phyloP scores from a whole-genome alignment of 2,888 invertebrate genomes.

The Trissolcus brochymenae region DNA sequence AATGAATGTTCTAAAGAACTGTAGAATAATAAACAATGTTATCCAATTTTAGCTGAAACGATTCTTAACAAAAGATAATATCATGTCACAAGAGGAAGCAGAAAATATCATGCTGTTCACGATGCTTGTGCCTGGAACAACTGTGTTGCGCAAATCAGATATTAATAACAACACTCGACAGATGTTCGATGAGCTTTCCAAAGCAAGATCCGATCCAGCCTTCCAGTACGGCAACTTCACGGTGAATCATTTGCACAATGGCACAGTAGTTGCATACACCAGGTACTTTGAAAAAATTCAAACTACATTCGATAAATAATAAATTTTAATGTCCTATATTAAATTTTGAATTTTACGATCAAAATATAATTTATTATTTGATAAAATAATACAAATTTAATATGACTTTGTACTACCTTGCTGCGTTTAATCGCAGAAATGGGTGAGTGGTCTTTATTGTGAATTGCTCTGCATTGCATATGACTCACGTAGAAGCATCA shows the following conservation, averaged over 20 bases:
- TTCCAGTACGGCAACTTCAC: conserved; percentile 80
- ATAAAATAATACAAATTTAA: not conserved
- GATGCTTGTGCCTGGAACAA: conserved; percentile 87
- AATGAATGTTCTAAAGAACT: not conserved
- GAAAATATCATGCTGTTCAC: conserved; percentile 82
- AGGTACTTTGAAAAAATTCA: conserved; percentile 75
- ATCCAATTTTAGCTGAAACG: conserved; percentile 66
- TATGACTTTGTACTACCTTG: conserved; percentile 67
- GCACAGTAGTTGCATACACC: conserved; percentile 81
- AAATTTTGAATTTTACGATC: not conserved
- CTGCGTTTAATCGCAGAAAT: conserved; percentile 65
- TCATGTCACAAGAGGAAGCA: conserved; percentile 72
- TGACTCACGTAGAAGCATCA: not conserved
- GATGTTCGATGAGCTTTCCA: conserved; percentile 74
- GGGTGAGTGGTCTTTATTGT: conserved; percentile 67
- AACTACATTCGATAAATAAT: conserved; percentile 57
- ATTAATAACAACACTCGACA: conserved; percentile 51
- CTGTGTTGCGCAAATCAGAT: conserved; percentile 78
- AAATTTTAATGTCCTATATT: not conserved
- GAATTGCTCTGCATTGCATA: not conserved
- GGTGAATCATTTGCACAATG: conserved; percentile 75
- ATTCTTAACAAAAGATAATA: conserved; percentile 64
- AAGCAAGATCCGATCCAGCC: conserved; percentile 78
- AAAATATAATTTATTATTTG: not conserved
- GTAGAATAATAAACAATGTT: not conserved